Base-by-base conservation (phyloP, 2,113 vertebrate genomes). In the Lampris incognitus region DNA sequence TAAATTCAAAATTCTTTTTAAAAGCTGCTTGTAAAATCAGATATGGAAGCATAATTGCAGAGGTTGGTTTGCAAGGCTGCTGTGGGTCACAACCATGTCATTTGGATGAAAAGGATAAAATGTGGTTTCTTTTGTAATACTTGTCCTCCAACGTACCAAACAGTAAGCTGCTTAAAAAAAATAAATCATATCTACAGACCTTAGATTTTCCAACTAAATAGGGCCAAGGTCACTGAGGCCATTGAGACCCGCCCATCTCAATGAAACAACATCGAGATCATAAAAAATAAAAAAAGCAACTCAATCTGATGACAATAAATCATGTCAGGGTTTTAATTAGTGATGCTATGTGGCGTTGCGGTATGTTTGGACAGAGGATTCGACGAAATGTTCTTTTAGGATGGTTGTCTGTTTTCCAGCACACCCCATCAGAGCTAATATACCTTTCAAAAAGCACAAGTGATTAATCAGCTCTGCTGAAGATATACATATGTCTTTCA, bases 401-500 rank as follows among this genome's bases (percentile, higher is more conserved):
- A 46, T 5, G 4, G 9, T 41, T 40, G 10, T 42, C 38, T 38
- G 37, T 24, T 66, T 52, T 9, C 11, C 13, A 24, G 11, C 41
- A 39, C 48, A 49, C 51, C 54, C 44, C 57, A 42, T 69, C 74
- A 66, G 37, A 64, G 71, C 46, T 52, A 68, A 74, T 66, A 66
- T 24, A 54, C 52, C 62, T 84, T 69, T 84, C 24, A 24, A 86
- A 86, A 93, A 92, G 89, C 82, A 93, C 87, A 11, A 91, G 92
- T 95, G 94, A 95, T 95, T 95, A 94, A 95, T 95, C 95, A 93
- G 93, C 85, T 87, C 92, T 93, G 94, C 95, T 95, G 90, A 95
- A 95, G 92, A 95, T 93, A 95, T 95, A 96, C 95, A 95, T 94
- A 94, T 87, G 79, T 91, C 91, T 93, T 93, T 88, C 87, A 91